A percentile compares a stretch with the other conserved stretches of the same genome.
These are phyloP conservation scores for Apocrypta bakeri DNA, from an alignment of 1,140 invertebrate species.

Conservation along the genomic window DNA sequence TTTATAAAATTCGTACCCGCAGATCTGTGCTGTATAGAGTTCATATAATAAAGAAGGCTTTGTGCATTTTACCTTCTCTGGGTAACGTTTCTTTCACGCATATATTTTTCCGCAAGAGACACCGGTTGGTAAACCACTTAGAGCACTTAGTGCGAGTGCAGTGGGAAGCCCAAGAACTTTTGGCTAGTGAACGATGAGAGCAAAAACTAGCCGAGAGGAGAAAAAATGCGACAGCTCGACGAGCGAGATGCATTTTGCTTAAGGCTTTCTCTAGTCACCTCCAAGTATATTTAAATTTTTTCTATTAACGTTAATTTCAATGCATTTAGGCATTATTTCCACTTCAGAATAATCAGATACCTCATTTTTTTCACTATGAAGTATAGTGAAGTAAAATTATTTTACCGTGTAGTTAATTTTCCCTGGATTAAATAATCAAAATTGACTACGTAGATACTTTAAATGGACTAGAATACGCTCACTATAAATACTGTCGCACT, in stretches of 20 bases:
- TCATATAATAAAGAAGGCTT: neutral
- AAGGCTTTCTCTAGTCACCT: neutral
- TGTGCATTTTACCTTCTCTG: neutral
- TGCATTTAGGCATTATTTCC: no score
- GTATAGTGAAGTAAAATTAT: no score
- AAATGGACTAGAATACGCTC: no score
- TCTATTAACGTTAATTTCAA: no score
- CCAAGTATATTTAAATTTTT: no score
- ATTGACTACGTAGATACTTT: no score
- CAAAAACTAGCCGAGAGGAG: neutral
- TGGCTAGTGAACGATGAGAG: neutral
- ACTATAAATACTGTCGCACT: no score
- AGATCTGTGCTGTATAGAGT: neutral
- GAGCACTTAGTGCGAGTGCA: constrained; percentile 20
- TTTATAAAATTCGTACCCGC: no score
- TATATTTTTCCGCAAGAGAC: neutral
- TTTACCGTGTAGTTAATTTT: no score
- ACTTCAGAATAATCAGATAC: no score
- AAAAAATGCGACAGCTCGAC: neutral
- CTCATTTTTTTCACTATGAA: no score
- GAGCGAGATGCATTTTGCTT: neutral
- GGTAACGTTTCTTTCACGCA: neutral
- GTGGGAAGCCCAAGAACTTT: constrained; percentile 16
- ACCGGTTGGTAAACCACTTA: constrained; percentile 21
- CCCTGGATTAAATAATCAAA: no score